Percentiles rank a stretch among this genome's conserved stretches.
Conservation (phyloP, 2,113 vertebrate species). For the Alosa alosa region DNA sequence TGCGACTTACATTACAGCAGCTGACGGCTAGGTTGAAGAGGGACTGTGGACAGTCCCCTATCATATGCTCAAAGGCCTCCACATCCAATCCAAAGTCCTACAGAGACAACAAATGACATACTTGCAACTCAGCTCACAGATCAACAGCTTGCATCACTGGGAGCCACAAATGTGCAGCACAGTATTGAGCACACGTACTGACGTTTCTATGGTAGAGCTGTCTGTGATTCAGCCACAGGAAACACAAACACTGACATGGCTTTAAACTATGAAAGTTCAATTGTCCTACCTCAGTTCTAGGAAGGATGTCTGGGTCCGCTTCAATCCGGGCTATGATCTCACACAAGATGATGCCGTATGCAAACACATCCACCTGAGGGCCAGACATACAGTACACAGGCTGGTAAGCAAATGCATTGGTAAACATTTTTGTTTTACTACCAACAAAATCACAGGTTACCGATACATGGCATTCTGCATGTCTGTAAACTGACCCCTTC, state of each 20-base stretch:
- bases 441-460: no score
- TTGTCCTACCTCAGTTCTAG: conserved; percentile 82
- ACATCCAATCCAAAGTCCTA: conserved; percentile 92
- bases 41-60: conserved; percentile 76
- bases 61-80: conserved; percentile 81
- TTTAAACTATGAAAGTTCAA: no score
- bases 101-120: neutral
- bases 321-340: conserved; percentile 91
- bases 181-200: no score
- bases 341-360: conserved; percentile 91
- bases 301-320: conserved; percentile 90
- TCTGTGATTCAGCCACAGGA: no score
- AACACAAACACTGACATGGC: no score
- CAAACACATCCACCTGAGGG: conserved; percentile 80
- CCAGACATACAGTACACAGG: neutral
- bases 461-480: no score
- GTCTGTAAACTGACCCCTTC: no score
- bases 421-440: no score
- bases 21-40: conserved; percentile 86
- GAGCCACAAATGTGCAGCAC: neutral
- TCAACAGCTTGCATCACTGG: neutral
- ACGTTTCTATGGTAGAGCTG: no score
- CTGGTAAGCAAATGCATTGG: no score
- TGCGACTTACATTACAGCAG: conserved; percentile 84
- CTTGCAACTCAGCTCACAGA: neutral